A percentile compares a stretch with the other conserved stretches of the same genome.
Conservation (phyloP, 64 coral and sea anemone species). For the Pocillopora verrucosa region DNA sequence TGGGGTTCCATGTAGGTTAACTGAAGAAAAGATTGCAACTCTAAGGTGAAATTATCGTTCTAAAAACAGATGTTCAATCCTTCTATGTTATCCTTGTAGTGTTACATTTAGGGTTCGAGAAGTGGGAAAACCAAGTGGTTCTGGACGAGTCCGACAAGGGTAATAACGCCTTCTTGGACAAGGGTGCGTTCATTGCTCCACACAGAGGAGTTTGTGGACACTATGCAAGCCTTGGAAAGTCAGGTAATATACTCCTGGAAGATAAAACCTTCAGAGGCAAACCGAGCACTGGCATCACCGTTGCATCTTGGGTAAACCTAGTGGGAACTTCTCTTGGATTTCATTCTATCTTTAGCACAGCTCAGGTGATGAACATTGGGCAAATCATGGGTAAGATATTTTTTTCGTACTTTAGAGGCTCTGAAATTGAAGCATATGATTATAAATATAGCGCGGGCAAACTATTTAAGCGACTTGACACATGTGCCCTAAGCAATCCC, state of each 20-base stretch:
- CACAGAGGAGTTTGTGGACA: constrained; percentile 65
- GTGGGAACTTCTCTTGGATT: constrained; percentile 56
- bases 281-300: constrained; percentile 68
- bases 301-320: constrained; percentile 82
- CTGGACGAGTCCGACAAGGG: constrained; percentile 78
- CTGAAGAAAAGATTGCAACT: background rate
- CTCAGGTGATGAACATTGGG: constrained; percentile 41
- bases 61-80: background rate
- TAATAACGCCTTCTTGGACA: constrained; percentile 80
- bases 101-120: constrained; percentile 76
- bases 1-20: too few species aligned
- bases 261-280: constrained; percentile 87
- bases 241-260: constrained; percentile 70
- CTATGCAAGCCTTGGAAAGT: constrained; percentile 57
- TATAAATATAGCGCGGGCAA: too few species aligned
- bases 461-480: too few species aligned
- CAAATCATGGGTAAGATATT: constrained; percentile 51
- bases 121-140: constrained; percentile 59
- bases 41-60: background rate
- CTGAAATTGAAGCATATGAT: too few species aligned
- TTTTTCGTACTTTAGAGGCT: background rate
- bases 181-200: constrained; percentile 55
- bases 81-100: constrained; percentile 30
- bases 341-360: constrained; percentile 86
- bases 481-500: too few species aligned